Base-by-base conservation (phyloP, 2,797 vertebrate species). In the Lepus oiostolus region DNA sequence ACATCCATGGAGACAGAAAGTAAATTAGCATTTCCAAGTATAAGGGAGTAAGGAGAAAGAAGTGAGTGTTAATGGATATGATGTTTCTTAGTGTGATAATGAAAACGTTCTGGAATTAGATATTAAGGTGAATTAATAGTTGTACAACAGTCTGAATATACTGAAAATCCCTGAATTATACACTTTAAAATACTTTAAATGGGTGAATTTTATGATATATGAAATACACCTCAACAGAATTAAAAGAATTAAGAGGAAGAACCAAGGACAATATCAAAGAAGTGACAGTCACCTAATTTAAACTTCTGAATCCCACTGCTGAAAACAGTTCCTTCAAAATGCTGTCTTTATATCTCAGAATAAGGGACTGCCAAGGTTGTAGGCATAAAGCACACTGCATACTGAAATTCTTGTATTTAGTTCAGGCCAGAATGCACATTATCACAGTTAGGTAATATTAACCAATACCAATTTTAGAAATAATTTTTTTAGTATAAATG, bases 101-200 rank as follows among this genome's bases (percentile, higher is more conserved):
- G 7, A 76, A 72, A 87, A 93, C 17, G 13, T 58, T 85, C 74
- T 65, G 13, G 7, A 93, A 84, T 62, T 74, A 79, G 21, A 47
- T 47, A 47, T 58, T 58, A 58, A 58, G 16, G 4, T 14, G 13
- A 58, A 58, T 58, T 58, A 50, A 88, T 80, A 47, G 26, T 11
- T 88, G 47, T 24, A 80, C 10, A 76, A 76, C 2, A 14, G 68
- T 72, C n/a, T 77, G 17, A 67, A 76, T 81, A 89, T 60, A 85
- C 72, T 88, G 62, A 70, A 93, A 93, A 60, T 8, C 62, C 80
- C 24, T 67, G n/a, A 91, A 83, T 0, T 83, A 26, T n/a, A 67
- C 28, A 21, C n/a, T 79, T 85, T 72, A 47, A 88, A 95, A 88
- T 32, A 22, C 50, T 80, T 85, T 72, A 47, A 88, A 95, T 81